phyloP scores from a whole-genome alignment of 2,113 vertebrate species.

The Pedetes capensis region DNA sequence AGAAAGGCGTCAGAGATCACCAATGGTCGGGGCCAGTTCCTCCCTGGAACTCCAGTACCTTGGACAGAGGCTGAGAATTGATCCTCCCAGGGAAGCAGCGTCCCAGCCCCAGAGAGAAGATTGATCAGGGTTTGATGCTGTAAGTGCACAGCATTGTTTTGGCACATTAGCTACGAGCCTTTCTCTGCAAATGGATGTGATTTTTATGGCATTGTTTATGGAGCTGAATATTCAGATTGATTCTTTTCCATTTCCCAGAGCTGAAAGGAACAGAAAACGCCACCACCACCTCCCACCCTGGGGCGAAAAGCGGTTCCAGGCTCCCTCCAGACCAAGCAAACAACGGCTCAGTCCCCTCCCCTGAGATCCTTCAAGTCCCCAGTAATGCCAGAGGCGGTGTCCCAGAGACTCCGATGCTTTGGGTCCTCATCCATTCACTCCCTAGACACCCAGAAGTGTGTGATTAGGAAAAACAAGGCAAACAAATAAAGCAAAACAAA shows the following conservation, averaged over 20 bases:
- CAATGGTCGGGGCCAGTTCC: conserved; percentile 53
- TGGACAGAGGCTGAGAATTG: conserved; percentile 67
- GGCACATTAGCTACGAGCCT: conserved; percentile 78
- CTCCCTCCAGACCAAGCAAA: neutral
- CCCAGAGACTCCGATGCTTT: neutral
- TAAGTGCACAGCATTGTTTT: conserved; percentile 80
- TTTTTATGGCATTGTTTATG: conserved; percentile 85
- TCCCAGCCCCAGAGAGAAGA: conserved; percentile 76
- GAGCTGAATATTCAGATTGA: conserved; percentile 84
- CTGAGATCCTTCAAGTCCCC: neutral
- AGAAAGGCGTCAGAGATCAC: conserved; percentile 48
- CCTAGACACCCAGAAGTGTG: neutral
- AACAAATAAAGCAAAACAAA: conserved; percentile 48
- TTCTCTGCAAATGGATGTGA: conserved; percentile 83
- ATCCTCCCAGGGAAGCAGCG: conserved; percentile 74
- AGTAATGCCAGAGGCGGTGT: neutral
- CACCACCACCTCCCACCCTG: neutral
- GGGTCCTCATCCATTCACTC: neutral
- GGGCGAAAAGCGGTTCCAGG: neutral
- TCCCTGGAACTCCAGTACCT: neutral
- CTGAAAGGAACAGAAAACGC: conserved; percentile 33
- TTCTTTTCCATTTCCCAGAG: conserved; percentile 65
- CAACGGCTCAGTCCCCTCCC: neutral
- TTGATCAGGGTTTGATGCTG: conserved; percentile 81
- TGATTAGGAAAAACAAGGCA: conserved; percentile 36